Percentiles rank a stretch among this genome's conserved stretches.
Evolutionary conservation across 1,140 invertebrate genomes (phyloP).

Genomic region (Papilio dardanus): DNA sequence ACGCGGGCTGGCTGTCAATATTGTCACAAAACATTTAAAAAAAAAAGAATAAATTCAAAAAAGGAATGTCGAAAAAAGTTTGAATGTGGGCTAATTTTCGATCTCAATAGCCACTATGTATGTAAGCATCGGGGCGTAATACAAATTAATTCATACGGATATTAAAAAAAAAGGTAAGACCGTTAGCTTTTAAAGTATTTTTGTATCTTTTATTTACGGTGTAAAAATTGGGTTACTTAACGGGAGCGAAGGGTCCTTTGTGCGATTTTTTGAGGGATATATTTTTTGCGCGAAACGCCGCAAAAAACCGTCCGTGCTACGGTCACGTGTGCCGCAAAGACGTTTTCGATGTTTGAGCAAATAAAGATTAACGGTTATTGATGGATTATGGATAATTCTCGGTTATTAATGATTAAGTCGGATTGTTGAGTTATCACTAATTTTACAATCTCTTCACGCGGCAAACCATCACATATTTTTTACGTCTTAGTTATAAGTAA

Average conservation of each 20-base stretch:
- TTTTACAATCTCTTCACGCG: slow-evolving; percentile 45
- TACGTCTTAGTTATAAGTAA: too few relatives aligned
- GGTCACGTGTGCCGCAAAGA: slow-evolving; percentile 43
- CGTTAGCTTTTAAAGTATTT: slow-evolving; percentile 70
- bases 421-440: slow-evolving; percentile 16
- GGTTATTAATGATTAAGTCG: slow-evolving; percentile 56
- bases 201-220: slow-evolving; percentile 77
- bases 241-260: slow-evolving; percentile 69
- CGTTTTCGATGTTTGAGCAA: slow-evolving; percentile 41
- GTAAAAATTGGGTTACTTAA: slow-evolving; percentile 82
- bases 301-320: slow-evolving; percentile 41
- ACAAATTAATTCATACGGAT: slow-evolving; percentile 77
- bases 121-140: slow-evolving; percentile 77
- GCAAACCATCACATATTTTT: slow-evolving; percentile 39
- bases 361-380: slow-evolving; percentile 58
- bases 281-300: slow-evolving; percentile 43
- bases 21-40: slow-evolving; percentile 74
- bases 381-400: slow-evolving; percentile 55
- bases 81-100: slow-evolving; percentile 80
- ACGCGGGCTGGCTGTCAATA: slow-evolving; percentile 71
- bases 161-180: slow-evolving; percentile 65
- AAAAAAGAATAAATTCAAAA: slow-evolving; percentile 50
- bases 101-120: slow-evolving; percentile 76
- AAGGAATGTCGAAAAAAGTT: slow-evolving; percentile 46
- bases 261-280: slow-evolving; percentile 53